A percentile compares a stretch with the other conserved stretches of the same genome.
Conservation (phyloP, 1,140 invertebrate genomes). For the Drosophila tani region DNA sequence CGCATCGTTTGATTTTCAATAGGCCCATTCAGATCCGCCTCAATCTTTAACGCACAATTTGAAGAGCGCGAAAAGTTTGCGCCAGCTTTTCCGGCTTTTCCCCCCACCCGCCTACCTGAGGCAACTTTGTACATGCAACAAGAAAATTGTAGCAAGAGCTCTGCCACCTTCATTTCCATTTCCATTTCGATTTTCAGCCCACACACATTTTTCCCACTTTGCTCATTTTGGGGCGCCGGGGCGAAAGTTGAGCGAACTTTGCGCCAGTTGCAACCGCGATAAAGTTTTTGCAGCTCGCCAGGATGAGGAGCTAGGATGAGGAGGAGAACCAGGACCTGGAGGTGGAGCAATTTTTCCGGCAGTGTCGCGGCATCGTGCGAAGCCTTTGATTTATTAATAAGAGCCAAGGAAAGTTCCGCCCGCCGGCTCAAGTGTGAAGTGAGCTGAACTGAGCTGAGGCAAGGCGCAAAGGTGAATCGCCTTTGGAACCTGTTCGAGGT, state of each 20-base stretch:
- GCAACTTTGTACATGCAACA: constrained; percentile 74
- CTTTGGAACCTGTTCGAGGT: constrained; percentile 19
- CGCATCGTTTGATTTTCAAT: constrained; percentile 76
- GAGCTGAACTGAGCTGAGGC: constrained; percentile 8
- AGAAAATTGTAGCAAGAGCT: constrained; percentile 55
- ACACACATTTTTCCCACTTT: constrained; percentile 16
- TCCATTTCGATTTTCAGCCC: constrained; percentile 8
- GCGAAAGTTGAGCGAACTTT: constrained; percentile 72
- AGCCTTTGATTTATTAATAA: constrained; percentile 79
- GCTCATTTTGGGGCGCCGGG: constrained; percentile 64
- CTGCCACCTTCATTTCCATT: background rate
- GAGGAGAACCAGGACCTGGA: too few species aligned
- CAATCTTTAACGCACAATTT: constrained; percentile 80
- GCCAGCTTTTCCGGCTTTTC: constrained; percentile 6
- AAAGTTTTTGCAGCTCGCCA: constrained; percentile 56
- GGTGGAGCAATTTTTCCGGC: constrained; percentile 60
- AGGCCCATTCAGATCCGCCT: constrained; percentile 57
- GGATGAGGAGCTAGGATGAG: background rate
- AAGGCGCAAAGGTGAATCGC: constrained; percentile 44
- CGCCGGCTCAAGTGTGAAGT: constrained; percentile 41
- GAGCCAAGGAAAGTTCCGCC: constrained; percentile 42
- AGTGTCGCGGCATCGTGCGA: constrained; percentile 52
- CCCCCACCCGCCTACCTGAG: background rate
- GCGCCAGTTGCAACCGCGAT: constrained; percentile 67
- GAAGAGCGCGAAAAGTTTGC: constrained; percentile 65